phyloP scores from a whole-genome alignment of 1,140 invertebrate genomes.

The Matsumurasca onukii region DNA sequence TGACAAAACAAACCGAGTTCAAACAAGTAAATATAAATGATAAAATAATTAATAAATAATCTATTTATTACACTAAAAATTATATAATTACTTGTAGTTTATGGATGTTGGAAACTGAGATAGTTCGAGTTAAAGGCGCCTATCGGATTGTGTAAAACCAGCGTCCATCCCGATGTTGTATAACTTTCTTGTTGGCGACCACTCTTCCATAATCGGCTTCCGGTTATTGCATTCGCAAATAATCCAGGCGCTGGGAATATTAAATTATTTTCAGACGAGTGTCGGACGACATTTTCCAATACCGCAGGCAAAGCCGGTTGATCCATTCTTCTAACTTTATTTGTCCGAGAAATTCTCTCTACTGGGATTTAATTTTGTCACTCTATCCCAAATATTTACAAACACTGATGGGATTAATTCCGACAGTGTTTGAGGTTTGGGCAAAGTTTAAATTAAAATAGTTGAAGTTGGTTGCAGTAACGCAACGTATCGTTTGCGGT shows the following conservation, averaged over 20 bases:
- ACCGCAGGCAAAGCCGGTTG: slow-evolving; percentile 17
- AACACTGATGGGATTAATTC: slow-evolving; percentile 8
- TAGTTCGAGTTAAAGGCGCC: too few relatives aligned
- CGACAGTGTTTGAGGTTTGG: not conserved
- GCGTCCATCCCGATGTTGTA: not conserved
- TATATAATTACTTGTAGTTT: too few relatives aligned
- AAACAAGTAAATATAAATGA: too few relatives aligned
- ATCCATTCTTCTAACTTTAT: slow-evolving; percentile 16
- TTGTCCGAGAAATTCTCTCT: not conserved
- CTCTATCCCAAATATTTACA: slow-evolving; percentile 25
- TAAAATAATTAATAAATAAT: too few relatives aligned
- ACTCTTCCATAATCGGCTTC: slow-evolving; percentile 12
- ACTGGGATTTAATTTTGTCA: slow-evolving; percentile 24
- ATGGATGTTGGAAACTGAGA: too few relatives aligned
- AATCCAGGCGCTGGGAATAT: slow-evolving; percentile 13
- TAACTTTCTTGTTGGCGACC: not conserved
- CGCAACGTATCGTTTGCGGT: not conserved
- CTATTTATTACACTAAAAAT: too few relatives aligned
- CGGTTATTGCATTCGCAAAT: slow-evolving; percentile 14
- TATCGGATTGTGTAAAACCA: too few relatives aligned
- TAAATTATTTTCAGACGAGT: slow-evolving; percentile 22
- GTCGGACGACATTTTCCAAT: slow-evolving; percentile 22
- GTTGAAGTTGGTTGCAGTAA: slow-evolving; percentile 1
- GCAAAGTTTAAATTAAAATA: slow-evolving; percentile 26
- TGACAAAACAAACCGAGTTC: too few relatives aligned